Conservation (phyloP, 2,113 vertebrate species). For the Neofelis nebulosa region DNA sequence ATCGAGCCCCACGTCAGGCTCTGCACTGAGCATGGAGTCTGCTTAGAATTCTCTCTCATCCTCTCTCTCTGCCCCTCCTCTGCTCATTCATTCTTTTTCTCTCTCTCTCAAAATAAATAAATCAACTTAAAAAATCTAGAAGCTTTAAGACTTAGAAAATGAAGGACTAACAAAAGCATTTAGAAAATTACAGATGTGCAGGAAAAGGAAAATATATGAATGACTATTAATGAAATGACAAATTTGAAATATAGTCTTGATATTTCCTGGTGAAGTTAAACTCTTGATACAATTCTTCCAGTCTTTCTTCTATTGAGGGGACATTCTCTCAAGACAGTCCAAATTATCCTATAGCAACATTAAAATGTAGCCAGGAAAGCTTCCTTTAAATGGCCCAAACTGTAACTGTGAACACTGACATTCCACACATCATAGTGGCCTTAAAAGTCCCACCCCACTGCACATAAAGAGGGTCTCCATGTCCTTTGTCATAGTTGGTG, state of each 20-base stretch:
- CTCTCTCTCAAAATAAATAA: too few relatives aligned
- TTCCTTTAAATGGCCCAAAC: not conserved
- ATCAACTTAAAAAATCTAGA: not conserved
- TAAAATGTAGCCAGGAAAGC: not conserved
- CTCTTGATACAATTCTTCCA: not conserved
- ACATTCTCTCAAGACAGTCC: not conserved
- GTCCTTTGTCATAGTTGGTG: not conserved
- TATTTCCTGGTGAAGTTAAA: not conserved
- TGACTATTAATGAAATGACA: not conserved
- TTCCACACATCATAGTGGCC: not conserved
- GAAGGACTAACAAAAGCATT: not conserved
- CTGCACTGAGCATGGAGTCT: too few relatives aligned
- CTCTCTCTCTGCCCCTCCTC: too few relatives aligned
- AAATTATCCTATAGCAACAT: not conserved
- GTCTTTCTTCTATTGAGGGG: not conserved
- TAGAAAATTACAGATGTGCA: not conserved
- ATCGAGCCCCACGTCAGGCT: too few relatives aligned
- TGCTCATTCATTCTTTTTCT: too few relatives aligned
- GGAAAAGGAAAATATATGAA: slow-evolving; percentile 1
- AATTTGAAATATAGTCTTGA: not conserved
- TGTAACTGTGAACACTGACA: not conserved
- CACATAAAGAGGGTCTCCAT: not conserved
- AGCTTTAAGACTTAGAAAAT: not conserved
- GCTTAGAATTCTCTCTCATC: too few relatives aligned
- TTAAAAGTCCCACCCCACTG: not conserved